A percentile compares a stretch with the other conserved stretches of the same genome.
Conservation (phyloP, 2,888 invertebrate species). For the Galerucella nymphaeae region DNA sequence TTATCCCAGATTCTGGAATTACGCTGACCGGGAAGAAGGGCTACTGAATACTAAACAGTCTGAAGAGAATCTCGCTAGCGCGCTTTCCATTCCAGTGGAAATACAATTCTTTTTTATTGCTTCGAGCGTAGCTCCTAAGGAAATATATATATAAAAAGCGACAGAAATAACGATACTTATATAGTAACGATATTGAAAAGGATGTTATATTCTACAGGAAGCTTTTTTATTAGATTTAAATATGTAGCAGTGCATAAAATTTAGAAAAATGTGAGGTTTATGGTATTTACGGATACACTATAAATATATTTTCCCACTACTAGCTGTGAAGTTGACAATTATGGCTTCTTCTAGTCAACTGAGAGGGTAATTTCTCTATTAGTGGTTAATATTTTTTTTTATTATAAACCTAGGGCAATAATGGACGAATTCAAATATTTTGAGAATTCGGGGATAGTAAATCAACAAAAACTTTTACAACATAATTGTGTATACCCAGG, state of each 20-base stretch:
- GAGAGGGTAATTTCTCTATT: too few species aligned
- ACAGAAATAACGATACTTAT: conserved; percentile 1
- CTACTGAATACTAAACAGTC: conserved; percentile 42
- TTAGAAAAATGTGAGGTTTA: not conserved
- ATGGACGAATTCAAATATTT: too few species aligned
- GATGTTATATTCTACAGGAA: conserved; percentile 1
- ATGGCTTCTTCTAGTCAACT: too few species aligned
- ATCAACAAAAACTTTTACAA: too few species aligned
- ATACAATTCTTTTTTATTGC: conserved; percentile 35
- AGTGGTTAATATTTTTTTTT: too few species aligned
- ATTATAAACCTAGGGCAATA: too few species aligned
- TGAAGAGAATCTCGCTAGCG: conserved; percentile 3
- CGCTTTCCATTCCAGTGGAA: conserved; percentile 14
- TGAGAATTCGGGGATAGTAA: too few species aligned
- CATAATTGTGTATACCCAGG: too few species aligned
- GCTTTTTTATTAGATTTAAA: not conserved
- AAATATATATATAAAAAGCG: conserved; percentile 3
- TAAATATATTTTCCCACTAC: too few species aligned
- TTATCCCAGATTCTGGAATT: conserved; percentile 31
- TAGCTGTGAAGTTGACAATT: too few species aligned
- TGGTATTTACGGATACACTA: not conserved
- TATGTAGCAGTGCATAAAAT: not conserved
- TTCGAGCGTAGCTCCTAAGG: not conserved
- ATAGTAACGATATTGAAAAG: not conserved
- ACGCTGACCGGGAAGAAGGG: conserved; percentile 39